Percentiles rank a stretch among this genome's conserved stretches.
Evolutionary conservation across 37 sponge, comb jelly and placozoan species (phyloP).

Genomic region (Haliclona indistincta): DNA sequence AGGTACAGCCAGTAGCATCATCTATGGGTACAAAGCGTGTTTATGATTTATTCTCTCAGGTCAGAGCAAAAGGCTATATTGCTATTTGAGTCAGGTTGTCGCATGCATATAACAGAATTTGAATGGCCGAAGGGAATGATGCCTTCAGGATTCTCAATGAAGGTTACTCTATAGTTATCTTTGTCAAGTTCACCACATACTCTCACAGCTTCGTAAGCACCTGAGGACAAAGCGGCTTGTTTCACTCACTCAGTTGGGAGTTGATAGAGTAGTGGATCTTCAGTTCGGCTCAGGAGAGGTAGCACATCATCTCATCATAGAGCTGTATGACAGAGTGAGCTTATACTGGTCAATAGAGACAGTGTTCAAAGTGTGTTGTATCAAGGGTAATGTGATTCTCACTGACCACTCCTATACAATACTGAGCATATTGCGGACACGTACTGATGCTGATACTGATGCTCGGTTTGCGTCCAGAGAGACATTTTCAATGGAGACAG

Average conservation of each 20-base stretch:
- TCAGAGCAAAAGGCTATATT: slow-evolving; percentile 87
- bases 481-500: slow-evolving; percentile 65
- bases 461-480: slow-evolving; percentile 85
- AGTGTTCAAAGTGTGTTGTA: not conserved
- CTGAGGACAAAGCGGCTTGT: slow-evolving; percentile 78
- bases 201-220: slow-evolving; percentile 81
- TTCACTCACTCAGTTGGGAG: slow-evolving; percentile 82
- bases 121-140: slow-evolving; percentile 95
- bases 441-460: slow-evolving; percentile 85
- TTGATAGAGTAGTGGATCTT: slow-evolving; percentile 92
- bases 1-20: slow-evolving; percentile 44
- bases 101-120: slow-evolving; percentile 95
- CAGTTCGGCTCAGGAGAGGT: slow-evolving; percentile 92
- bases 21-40: not conserved
- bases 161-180: slow-evolving; percentile 30
- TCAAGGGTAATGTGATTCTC: slow-evolving; percentile 88
- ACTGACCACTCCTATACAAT: slow-evolving; percentile 83
- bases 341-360: not conserved
- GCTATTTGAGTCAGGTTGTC: slow-evolving; percentile 90
- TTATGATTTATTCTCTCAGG: no score
- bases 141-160: slow-evolving; percentile 97
- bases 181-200: not conserved
- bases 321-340: slow-evolving; percentile 94
- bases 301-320: slow-evolving; percentile 91
- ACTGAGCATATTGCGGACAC: slow-evolving; percentile 71